These are phyloP conservation scores for Dascyllus trimaculatus DNA, from an alignment of 2,113 vertebrate genomes.

Conservation along the genomic window DNA sequence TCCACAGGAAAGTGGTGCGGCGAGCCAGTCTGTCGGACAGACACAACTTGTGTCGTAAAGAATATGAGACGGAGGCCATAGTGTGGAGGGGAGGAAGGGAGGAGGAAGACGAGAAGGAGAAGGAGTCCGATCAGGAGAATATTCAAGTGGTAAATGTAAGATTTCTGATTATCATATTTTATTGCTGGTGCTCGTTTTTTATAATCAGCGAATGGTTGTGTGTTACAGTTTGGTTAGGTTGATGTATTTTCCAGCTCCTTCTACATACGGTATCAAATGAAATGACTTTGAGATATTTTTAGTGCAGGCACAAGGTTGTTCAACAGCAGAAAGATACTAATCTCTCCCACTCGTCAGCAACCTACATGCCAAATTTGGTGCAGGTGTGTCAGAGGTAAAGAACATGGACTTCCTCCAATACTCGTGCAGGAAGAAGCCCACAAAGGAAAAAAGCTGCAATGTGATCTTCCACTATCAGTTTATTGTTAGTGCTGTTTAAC, in stretches of 20 bases:
- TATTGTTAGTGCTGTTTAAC: not conserved
- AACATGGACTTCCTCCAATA: constrained; percentile 9
- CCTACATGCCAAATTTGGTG: constrained; percentile 21
- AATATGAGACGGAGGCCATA: constrained; percentile 97
- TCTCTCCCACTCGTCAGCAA: constrained; percentile 5
- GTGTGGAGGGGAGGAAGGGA: constrained; percentile 92
- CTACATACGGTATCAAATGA: not conserved
- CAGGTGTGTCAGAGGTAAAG: constrained; percentile 1
- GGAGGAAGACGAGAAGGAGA: constrained; percentile 87
- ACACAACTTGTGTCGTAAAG: constrained; percentile 95
- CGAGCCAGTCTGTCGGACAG: constrained; percentile 95
- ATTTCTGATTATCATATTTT: not conserved
- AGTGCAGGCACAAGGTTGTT: not conserved
- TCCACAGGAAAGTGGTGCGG: constrained; percentile 94
- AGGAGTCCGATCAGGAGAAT: constrained; percentile 91
- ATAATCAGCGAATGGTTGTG: not conserved
- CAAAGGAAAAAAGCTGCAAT: constrained; percentile 10
- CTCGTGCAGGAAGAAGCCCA: constrained; percentile 14
- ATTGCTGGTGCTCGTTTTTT: not conserved
- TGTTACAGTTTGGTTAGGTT: not conserved
- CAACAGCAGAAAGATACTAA: not conserved
- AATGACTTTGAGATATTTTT: too few species aligned
- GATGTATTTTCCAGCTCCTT: not conserved
- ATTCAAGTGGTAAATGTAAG: constrained; percentile 84
- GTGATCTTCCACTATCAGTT: not conserved